These are phyloP conservation scores for Irena cyanogastra DNA, from an alignment of 2,113 vertebrate species.

Conservation along the genomic window DNA sequence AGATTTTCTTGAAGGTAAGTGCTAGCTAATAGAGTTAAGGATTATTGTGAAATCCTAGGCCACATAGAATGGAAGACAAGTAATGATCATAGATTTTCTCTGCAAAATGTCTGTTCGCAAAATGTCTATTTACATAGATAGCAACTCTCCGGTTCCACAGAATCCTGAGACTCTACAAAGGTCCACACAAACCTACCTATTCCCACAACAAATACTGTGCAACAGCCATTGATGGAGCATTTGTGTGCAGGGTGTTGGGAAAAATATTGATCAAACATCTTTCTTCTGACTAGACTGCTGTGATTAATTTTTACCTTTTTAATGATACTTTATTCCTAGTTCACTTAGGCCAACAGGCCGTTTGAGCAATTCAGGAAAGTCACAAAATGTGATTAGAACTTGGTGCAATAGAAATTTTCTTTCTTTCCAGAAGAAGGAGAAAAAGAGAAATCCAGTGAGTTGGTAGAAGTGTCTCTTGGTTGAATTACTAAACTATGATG, in stretches of 20 bases:
- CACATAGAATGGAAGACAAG: background rate
- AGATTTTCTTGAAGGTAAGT: background rate
- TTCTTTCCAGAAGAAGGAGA: background rate
- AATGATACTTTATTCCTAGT: background rate
- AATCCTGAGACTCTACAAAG: background rate
- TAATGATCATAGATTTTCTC: background rate
- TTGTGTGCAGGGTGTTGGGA: background rate
- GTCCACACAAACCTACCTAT: background rate
- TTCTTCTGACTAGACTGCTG: background rate
- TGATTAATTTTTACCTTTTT: background rate
- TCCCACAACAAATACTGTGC: background rate
- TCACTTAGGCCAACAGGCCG: background rate
- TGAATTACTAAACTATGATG: background rate
- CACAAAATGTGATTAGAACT: background rate
- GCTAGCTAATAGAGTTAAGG: background rate
- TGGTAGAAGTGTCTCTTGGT: background rate
- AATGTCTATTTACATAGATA: background rate
- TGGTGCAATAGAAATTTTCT: background rate
- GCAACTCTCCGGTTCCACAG: background rate
- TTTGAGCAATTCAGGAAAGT: background rate
- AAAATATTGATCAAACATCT: background rate
- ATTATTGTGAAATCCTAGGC: background rate
- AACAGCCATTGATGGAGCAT: background rate
- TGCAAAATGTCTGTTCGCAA: background rate
- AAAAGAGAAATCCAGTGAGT: background rate